phyloP scores from a whole-genome alignment of 2,797 vertebrate genomes.

The Xiphorhynchus erythropygius region DNA sequence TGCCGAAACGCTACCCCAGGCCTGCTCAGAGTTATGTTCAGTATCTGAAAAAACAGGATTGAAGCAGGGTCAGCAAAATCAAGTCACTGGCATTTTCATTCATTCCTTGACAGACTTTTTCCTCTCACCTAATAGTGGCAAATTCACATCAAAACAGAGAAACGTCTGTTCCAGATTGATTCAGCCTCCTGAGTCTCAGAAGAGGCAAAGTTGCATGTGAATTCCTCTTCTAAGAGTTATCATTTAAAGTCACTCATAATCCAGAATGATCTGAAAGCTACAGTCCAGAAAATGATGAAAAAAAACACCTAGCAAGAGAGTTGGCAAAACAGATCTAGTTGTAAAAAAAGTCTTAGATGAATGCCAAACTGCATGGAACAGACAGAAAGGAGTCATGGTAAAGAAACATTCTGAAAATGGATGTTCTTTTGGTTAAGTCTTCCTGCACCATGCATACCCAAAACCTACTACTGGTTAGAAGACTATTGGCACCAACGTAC shows the following conservation, averaged over 20 bases:
- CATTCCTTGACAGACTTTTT: background rate
- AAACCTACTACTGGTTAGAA: background rate
- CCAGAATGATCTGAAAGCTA: background rate
- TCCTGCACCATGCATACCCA: background rate
- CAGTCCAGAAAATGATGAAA: background rate
- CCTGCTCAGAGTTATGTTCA: conserved; percentile 84
- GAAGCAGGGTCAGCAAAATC: background rate
- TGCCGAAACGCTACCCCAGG: conserved; percentile 72
- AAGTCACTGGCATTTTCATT: background rate
- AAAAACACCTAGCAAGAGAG: background rate
- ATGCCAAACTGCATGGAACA: background rate
- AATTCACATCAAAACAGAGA: background rate
- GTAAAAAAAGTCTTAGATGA: background rate
- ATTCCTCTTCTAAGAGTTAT: background rate
- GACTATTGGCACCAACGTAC: background rate
- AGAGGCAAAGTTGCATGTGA: background rate
- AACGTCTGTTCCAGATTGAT: background rate
- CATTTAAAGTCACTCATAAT: background rate
- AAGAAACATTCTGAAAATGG: background rate
- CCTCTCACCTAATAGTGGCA: background rate
- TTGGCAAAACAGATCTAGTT: background rate
- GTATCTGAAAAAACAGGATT: conserved; percentile 78
- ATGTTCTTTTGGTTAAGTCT: background rate
- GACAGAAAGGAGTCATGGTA: background rate
- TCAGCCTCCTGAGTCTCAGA: background rate